Evolutionary conservation across 2,113 vertebrate species (phyloP).

Genomic region (Rhineura floridana): DNA sequence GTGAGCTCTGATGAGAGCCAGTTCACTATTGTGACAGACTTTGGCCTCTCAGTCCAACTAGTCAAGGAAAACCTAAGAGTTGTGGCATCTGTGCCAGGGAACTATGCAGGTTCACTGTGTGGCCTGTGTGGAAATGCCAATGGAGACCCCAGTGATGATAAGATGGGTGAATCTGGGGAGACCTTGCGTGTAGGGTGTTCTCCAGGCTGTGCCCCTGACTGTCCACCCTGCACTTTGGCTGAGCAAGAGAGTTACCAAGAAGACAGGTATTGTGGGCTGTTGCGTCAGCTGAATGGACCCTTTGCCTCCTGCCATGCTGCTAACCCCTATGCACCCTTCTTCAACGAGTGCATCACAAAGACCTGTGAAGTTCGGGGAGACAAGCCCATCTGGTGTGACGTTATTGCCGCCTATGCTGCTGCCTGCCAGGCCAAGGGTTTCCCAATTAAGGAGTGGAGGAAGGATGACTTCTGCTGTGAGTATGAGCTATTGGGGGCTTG

Average conservation of each 20-base stretch:
- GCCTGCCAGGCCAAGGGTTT: conserved; percentile 70
- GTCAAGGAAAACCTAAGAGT: conserved; percentile 65
- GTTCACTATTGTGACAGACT: conserved; percentile 64
- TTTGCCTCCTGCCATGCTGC: conserved; percentile 62
- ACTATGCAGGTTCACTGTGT: conserved; percentile 67
- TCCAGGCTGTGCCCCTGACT: background rate
- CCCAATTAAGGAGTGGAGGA: conserved; percentile 66
- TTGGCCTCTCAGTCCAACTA: conserved; percentile 71
- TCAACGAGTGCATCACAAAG: conserved; percentile 73
- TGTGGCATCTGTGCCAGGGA: conserved; percentile 69
- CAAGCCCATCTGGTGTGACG: conserved; percentile 67
- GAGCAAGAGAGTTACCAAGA: conserved; percentile 42
- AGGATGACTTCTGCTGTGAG: conserved; percentile 72
- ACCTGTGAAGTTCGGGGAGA: conserved; percentile 74
- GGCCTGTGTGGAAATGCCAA: conserved; percentile 79
- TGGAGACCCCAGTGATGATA: conserved; percentile 41
- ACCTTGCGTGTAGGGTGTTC: background rate
- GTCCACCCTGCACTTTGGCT: background rate
- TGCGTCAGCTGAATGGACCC: conserved; percentile 45
- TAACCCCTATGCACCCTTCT: conserved; percentile 53
- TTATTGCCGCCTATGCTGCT: conserved; percentile 67
- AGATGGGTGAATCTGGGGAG: background rate
- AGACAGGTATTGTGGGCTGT: conserved; percentile 62
- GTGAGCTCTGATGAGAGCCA: conserved; percentile 57
- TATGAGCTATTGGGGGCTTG: too few species aligned